Percentiles rank a stretch among this genome's conserved stretches.
Conservation (phyloP, 2,113 vertebrate genomes). For the Neofelis nebulosa region DNA sequence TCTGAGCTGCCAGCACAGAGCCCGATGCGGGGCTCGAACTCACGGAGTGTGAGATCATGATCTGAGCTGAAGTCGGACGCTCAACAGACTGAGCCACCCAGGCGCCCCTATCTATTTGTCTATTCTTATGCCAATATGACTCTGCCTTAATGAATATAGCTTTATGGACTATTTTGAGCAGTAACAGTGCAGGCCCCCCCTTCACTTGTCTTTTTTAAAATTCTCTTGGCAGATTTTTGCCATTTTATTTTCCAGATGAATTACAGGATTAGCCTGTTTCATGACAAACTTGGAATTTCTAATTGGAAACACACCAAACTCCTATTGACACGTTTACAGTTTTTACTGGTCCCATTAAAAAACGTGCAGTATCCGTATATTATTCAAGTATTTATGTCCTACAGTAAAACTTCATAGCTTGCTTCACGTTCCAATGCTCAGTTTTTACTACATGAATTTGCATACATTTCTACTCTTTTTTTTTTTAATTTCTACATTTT, state of each 20-base stretch:
- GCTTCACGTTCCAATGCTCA: neutral
- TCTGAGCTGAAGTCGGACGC: too few relatives aligned
- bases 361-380: neutral
- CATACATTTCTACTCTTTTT: neutral
- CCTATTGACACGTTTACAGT: neutral
- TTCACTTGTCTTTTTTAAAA: neutral
- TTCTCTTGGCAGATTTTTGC: neutral
- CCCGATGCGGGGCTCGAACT: rapidly evolving
- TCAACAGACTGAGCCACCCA: too few relatives aligned
- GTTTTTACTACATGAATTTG: neutral
- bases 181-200: neutral
- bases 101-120: neutral
- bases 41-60: too few relatives aligned
- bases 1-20: too few relatives aligned
- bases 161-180: neutral
- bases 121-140: neutral
- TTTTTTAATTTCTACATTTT: neutral
- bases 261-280: neutral
- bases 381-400: neutral
- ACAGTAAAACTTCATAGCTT: neutral
- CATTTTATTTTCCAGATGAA: slow-evolving; percentile 33
- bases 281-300: neutral
- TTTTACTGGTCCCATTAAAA: neutral
- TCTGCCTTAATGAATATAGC: neutral
- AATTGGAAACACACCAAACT: neutral